Evolutionary conservation across 2,113 vertebrate genomes (phyloP).

Genomic region (Perognathus longimembris): DNA sequence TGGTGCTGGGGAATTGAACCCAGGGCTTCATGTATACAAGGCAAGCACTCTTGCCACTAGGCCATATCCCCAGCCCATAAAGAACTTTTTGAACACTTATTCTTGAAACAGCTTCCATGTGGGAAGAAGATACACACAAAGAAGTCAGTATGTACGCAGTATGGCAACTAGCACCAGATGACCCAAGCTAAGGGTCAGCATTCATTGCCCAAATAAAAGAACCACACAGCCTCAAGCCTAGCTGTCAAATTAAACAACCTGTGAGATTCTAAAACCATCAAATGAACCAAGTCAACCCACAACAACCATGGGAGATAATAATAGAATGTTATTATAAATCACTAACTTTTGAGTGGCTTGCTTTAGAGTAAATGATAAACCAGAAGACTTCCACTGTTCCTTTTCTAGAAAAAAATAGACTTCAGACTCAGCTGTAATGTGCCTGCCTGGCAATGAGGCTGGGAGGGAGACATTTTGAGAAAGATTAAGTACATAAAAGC

Average conservation of each 20-base stretch:
- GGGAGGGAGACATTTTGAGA: neutral
- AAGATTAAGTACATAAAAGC: neutral
- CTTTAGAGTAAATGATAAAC: slow-evolving; percentile 15
- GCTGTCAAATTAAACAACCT: neutral
- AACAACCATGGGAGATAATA: neutral
- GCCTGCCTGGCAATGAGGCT: neutral
- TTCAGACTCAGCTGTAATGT: neutral
- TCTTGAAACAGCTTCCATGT: neutral
- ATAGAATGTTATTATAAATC: slow-evolving; percentile 21
- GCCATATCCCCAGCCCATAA: no score
- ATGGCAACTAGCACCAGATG: neutral
- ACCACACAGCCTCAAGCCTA: no score
- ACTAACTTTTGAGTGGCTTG: slow-evolving; percentile 1
- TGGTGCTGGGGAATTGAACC: no score
- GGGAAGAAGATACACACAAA: neutral
- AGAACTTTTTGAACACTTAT: neutral
- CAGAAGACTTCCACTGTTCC: neutral
- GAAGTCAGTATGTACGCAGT: neutral
- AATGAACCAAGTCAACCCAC: slow-evolving; percentile 26
- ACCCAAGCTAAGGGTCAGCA: neutral
- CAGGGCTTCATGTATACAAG: no score
- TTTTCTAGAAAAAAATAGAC: slow-evolving; percentile 37
- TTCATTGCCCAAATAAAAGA: neutral
- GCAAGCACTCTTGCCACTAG: no score
- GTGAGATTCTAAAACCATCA: neutral